Base-by-base conservation (phyloP, 2,888 invertebrate genomes). In the Amphimallon solstitiale region DNA sequence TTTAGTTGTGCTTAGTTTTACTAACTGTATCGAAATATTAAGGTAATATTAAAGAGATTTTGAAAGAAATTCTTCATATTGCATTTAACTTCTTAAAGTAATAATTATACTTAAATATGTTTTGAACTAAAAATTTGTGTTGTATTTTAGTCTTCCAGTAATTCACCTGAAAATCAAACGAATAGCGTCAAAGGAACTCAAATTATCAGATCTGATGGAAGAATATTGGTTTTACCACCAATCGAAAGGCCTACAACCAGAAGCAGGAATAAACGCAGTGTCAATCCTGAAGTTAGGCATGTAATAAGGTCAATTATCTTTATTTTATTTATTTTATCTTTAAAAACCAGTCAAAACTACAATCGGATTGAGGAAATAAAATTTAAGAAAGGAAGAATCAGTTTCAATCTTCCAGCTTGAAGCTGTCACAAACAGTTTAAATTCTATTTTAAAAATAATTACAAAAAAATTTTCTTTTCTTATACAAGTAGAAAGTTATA, bases 201-300 rank as follows among this genome's bases (percentile, higher is more conserved):
- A 81, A 90, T 92, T 70, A 86, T 92, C 7, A 84, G 92, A 15
- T 86, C 89, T 15, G 91, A 92, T 78, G 92, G 92, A 0, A 85
- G 92, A 34, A 86, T 93, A 38, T 90, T 93, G 59, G 91, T 90
- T 0, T 82, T 93, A 68, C 93, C 93, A 10, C 93, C 93, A 0
- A 92, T 93, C 62, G 93, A 93, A 81, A 90, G 93, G 17, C 93
- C 93, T 6, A 90, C 93, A 1, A 93, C 93, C 0, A 85, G 93
- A 43, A 88, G 90, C 66, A 91, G 92, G 15, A 90, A 91, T 77
- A 80, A 78, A 68, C 75, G 72, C 40, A 71, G 72, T 64, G 67
- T 63, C 45, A 63, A 60, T 62, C 63, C 49, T 6, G 68, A 69
- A 48, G 35, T 23, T 37, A 69, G 66, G 43, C 48, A 21, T 65